phyloP scores from a whole-genome alignment of 2,797 vertebrate species.

The Buceros bicornis region DNA sequence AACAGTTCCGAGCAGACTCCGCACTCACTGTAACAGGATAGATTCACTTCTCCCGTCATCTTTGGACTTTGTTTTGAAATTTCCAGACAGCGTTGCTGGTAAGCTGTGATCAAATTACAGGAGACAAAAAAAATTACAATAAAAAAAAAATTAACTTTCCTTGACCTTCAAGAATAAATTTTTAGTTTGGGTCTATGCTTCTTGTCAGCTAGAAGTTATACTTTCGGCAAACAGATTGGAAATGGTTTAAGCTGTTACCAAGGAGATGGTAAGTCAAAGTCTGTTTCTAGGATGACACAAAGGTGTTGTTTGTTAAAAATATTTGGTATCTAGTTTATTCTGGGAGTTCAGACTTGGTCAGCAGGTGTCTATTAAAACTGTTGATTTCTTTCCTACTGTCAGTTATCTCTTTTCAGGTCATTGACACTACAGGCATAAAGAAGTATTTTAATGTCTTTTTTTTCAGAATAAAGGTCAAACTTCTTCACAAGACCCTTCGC shows the following conservation, averaged over 20 bases:
- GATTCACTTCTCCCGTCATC: neutral
- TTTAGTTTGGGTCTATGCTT: neutral
- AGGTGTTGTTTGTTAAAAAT: neutral
- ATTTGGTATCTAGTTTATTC: neutral
- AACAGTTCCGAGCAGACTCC: neutral
- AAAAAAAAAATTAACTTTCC: neutral
- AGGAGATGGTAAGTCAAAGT: neutral
- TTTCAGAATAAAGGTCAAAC: neutral
- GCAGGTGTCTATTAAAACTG: neutral
- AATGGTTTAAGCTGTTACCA: constrained; percentile 9
- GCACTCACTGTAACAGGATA: neutral
- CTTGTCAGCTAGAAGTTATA: neutral
- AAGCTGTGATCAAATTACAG: neutral
- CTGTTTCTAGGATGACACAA: neutral
- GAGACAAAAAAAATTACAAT: neutral
- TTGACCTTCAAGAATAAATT: neutral
- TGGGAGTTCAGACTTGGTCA: neutral
- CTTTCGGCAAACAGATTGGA: neutral
- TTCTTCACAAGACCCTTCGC: neutral
- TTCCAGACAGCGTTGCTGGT: neutral
- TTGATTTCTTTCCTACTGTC: neutral
- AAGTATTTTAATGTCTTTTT: neutral
- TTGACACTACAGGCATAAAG: neutral
- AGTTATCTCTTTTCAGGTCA: neutral
- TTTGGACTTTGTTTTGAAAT: neutral